A percentile compares a stretch with the other conserved stretches of the same genome.
Evolutionary conservation across 2,113 vertebrate species (phyloP).

Genomic region (Alexandromys fortis): DNA sequence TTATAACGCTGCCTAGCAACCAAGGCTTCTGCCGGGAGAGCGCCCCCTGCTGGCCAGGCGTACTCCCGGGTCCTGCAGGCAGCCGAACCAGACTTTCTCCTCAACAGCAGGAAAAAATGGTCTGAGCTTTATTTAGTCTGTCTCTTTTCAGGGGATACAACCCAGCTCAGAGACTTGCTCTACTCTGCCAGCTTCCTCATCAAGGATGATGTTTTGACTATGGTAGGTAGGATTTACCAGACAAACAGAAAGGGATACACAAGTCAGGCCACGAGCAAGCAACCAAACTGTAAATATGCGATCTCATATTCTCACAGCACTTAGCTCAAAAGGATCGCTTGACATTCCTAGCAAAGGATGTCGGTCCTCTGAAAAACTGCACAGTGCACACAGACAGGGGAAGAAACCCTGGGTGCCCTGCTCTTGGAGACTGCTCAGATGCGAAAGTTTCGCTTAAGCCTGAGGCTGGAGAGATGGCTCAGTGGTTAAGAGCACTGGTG

Average conservation of each 20-base stretch:
- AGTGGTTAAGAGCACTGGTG: too few relatives aligned
- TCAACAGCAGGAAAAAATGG: too few relatives aligned
- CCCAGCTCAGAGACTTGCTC: too few relatives aligned
- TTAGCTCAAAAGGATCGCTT: background rate
- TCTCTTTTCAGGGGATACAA: background rate
- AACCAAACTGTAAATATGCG: fast-evolving
- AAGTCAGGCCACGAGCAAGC: background rate
- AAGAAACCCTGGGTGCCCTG: background rate
- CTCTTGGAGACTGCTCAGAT: background rate
- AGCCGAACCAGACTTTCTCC: background rate
- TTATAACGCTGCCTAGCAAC: background rate
- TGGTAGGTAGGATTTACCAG: background rate
- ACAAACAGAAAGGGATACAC: too few relatives aligned
- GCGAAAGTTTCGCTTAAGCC: background rate
- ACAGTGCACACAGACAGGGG: fast-evolving
- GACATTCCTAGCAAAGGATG: background rate
- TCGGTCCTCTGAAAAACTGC: background rate
- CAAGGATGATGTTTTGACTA: background rate
- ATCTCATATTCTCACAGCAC: too few relatives aligned
- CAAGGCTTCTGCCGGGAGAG: fast-evolving
- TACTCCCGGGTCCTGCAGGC: fast-evolving
- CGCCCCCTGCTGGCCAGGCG: background rate
- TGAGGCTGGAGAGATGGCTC: background rate
- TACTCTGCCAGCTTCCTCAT: background rate
- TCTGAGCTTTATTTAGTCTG: background rate